These are phyloP conservation scores for Idaea biselata DNA, from an alignment of 2,888 invertebrate species.

Conservation along the genomic window DNA sequence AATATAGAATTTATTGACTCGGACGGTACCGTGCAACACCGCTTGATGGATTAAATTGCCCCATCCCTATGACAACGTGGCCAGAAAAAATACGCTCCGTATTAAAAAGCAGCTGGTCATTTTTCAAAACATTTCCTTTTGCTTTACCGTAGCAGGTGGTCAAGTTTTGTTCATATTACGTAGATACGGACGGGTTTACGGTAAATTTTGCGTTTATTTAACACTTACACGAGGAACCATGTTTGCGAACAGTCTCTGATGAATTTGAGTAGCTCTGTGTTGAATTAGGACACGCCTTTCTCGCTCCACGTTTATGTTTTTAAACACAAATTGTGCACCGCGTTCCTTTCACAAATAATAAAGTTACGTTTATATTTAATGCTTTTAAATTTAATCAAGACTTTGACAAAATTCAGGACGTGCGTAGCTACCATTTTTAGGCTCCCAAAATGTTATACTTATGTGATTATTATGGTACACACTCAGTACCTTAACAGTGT, in stretches of 20 bases:
- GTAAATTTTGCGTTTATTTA: constrained; percentile 64
- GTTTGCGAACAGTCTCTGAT: constrained; percentile 66
- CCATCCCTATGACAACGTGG: constrained; percentile 79
- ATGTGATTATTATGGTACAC: too few species aligned
- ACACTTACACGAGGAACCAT: constrained; percentile 48
- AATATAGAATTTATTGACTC: constrained; percentile 77
- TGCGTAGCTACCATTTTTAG: neutral
- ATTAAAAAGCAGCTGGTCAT: constrained; percentile 80
- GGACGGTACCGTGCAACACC: constrained; percentile 61
- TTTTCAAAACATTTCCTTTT: constrained; percentile 79
- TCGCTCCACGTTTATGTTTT: constrained; percentile 43
- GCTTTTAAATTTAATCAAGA: neutral
- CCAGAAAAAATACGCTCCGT: constrained; percentile 77
- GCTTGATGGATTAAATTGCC: constrained; percentile 82
- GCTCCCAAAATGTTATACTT: too few species aligned
- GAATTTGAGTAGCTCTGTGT: constrained; percentile 64
- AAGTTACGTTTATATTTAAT: constrained; percentile 13
- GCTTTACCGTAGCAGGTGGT: constrained; percentile 68
- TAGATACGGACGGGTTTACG: constrained; percentile 34
- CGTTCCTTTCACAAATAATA: constrained; percentile 1
- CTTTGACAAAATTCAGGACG: neutral
- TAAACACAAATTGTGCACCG: constrained; percentile 29
- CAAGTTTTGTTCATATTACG: constrained; percentile 40
- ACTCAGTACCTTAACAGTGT: too few species aligned
- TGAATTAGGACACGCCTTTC: constrained; percentile 62